Percentiles rank a stretch among this genome's conserved stretches.
Evolutionary conservation across 2,113 vertebrate species (phyloP).

Genomic region (Apodemus speciosus): DNA sequence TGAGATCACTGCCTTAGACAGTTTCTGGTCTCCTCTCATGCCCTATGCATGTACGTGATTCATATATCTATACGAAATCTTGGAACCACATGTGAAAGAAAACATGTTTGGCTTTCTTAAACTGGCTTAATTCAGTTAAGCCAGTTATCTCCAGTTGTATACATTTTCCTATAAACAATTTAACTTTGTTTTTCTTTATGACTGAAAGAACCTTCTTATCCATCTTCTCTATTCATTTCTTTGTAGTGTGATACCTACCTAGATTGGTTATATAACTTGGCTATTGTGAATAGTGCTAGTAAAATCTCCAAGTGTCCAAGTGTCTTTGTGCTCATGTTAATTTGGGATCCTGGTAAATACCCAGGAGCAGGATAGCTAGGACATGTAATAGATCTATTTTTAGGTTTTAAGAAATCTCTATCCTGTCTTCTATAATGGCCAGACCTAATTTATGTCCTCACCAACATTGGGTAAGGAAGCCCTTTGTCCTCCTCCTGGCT

Average conservation of each 20-base stretch:
- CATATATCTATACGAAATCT: neutral
- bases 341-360: neutral
- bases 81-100: neutral
- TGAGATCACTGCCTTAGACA: neutral
- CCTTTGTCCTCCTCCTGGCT: neutral
- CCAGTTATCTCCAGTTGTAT: neutral
- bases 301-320: neutral
- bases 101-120: neutral
- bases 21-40: neutral
- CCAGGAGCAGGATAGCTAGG: neutral
- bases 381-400: neutral
- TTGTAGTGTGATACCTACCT: neutral
- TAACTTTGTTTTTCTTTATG: neutral
- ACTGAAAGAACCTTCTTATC: neutral
- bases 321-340: no score
- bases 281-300: neutral
- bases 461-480: neutral
- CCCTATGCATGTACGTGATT: neutral
- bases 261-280: neutral
- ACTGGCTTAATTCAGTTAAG: neutral
- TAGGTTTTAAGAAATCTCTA: neutral
- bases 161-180: neutral
- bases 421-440: neutral
- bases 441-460: neutral
- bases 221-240: neutral